phyloP scores from a whole-genome alignment of 2,888 invertebrate genomes.

The Sarcophaga caerulescens region DNA sequence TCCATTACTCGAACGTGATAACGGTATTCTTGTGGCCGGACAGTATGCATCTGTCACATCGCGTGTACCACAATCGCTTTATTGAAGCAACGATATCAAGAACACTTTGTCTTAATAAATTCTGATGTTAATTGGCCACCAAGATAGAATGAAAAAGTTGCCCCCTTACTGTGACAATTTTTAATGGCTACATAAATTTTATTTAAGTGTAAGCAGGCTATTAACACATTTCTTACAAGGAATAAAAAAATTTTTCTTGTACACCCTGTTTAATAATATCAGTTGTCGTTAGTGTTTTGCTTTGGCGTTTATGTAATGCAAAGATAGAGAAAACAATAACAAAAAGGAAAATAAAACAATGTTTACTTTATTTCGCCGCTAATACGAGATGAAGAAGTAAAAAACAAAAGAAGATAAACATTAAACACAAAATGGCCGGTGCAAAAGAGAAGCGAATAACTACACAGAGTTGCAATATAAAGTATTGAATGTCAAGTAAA shows the following conservation, averaged over 20 bases:
- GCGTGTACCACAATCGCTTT: no score
- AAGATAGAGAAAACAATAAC: not conserved
- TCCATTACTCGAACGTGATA: no score
- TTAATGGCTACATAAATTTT: no score
- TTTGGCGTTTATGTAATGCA: not conserved
- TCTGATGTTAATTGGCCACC: no score
- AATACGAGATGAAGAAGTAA: not conserved
- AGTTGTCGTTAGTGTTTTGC: not conserved
- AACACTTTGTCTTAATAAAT: no score
- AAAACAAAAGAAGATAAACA: slow-evolving; percentile 22
- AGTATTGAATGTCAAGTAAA: not conserved
- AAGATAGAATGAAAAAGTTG: no score
- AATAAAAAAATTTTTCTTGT: not conserved
- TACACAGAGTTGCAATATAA: slow-evolving; percentile 2
- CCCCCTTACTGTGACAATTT: fast-evolving
- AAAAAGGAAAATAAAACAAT: not conserved
- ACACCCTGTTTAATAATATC: not conserved
- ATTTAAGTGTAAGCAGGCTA: no score
- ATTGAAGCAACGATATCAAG: no score
- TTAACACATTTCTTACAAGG: no score
- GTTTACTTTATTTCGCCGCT: slow-evolving; percentile 27
- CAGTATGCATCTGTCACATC: no score
- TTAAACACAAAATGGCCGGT: slow-evolving; percentile 52
- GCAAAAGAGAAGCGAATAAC: slow-evolving; percentile 3
- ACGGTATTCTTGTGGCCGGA: no score